A percentile compares a stretch with the other conserved stretches of the same genome.
Conservation (phyloP, 92 coral and sea anemone genomes). For the Phenganax stokvisi region DNA sequence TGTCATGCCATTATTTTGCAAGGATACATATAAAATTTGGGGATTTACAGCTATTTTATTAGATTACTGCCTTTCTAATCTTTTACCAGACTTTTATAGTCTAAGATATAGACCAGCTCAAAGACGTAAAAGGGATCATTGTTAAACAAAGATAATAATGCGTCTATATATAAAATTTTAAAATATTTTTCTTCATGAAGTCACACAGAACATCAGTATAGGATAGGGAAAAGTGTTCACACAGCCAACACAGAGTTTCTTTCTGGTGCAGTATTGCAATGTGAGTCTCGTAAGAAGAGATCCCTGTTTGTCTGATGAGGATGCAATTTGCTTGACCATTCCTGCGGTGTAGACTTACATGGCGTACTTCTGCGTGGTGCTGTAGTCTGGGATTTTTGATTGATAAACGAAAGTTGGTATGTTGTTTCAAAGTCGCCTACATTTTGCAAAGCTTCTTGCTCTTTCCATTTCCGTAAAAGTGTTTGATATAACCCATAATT, state of each 20-base stretch:
- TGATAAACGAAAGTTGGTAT: conserved; percentile 59
- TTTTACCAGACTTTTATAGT: conserved; percentile 58
- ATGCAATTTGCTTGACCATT: conserved; percentile 83
- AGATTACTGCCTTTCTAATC: conserved; percentile 55
- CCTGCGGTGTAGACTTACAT: conserved; percentile 58
- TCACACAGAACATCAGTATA: neutral
- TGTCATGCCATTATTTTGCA: conserved; percentile 64
- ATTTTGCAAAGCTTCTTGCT: conserved; percentile 69
- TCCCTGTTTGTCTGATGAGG: conserved; percentile 83
- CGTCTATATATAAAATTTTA: too few relatives aligned
- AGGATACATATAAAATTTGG: conserved; percentile 76
- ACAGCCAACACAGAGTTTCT: conserved; percentile 62
- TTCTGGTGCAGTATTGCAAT: conserved; percentile 64
- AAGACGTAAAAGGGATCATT: too few relatives aligned
- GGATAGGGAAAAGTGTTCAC: neutral
- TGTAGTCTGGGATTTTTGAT: conserved; percentile 35
- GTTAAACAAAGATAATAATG: neutral
- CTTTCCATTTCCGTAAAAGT: conserved; percentile 83
- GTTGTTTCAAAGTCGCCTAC: conserved; percentile 68
- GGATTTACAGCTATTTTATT: conserved; percentile 72
- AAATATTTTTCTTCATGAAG: neutral
- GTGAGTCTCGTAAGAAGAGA: conserved; percentile 67
- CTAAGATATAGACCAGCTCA: conserved; percentile 28
- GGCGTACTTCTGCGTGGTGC: conserved; percentile 20
- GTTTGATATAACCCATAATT: conserved; percentile 81